phyloP scores from a whole-genome alignment of 2,888 invertebrate genomes.

The Hetaerina titia region DNA sequence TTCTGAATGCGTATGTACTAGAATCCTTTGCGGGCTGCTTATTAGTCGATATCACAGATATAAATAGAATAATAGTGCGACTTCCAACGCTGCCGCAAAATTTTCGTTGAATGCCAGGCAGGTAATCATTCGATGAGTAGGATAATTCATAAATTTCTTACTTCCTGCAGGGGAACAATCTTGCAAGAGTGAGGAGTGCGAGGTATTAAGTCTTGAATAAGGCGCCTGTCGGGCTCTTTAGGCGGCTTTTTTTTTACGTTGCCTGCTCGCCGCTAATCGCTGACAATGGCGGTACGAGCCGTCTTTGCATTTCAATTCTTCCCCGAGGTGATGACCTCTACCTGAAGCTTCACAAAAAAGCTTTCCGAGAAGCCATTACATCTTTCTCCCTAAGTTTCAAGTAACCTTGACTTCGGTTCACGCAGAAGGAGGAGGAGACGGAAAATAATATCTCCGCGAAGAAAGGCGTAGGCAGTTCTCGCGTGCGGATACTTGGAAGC shows the following conservation, averaged over 20 bases:
- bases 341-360: not conserved
- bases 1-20: no score
- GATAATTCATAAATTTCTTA: no score
- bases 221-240: no score
- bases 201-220: not conserved
- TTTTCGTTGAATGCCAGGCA: not conserved
- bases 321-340: not conserved
- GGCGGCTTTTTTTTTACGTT: not conserved
- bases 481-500: not conserved
- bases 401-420: conserved; percentile 47
- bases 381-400: conserved; percentile 20
- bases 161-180: no score
- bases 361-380: conserved; percentile 11
- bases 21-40: no score
- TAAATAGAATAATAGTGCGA: no score
- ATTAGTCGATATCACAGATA: no score
- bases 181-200: not conserved
- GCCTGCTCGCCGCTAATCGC: not conserved
- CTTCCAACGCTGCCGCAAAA: not conserved
- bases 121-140: not conserved
- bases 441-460: not conserved
- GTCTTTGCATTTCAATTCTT: not conserved
- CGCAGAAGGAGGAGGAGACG: not conserved
- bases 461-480: not conserved
- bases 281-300: not conserved